Base-by-base conservation (phyloP, 2,113 vertebrate genomes). In the Chloroceryle aenea region DNA sequence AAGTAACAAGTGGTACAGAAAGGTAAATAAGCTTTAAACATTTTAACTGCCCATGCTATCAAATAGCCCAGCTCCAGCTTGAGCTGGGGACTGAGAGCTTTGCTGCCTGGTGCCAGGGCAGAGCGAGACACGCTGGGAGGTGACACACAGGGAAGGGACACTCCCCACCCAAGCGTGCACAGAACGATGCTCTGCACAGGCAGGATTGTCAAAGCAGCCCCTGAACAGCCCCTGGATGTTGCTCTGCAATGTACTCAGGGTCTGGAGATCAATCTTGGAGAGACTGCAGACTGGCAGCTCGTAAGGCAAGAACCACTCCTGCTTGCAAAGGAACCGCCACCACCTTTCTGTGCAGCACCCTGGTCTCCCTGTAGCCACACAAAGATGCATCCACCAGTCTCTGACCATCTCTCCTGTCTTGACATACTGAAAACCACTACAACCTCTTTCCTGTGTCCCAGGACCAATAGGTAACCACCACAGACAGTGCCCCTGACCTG, bases 151-250 rank as follows among this genome's bases (percentile, higher is more conserved):
- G 22, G 14, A 61, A 12, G 36, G 36, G 61, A 30, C 20, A 5
- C 14, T 45, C 26, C 42, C 26, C 52, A 27, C 1, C 14, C 0
- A 0, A 36, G 69, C n/a, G 66, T 2, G 1, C 26, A 9, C 0
- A 1, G 22, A 25, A 15, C 0, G 4, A 50, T 6, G 38, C n/a
- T 34, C 25, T 2, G 1, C 27, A 40, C 0, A 0, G 25, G 21
- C 22, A 29, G 52, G 10, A 12, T 18, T 30, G 42, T 10, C 14
- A 18, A 42, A 43, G 36, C 45, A 58, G 42, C 32, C 14, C 30
- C 29, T 6, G 10, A 43, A 32, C 45, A 58, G 42, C 32, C 14
- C 30, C 29, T 6, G 10, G 38, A 5, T 6, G 8, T 43, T 15
- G 22, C 38, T 55, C 42, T 48, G 48, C 40, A 47, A 34, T 2